phyloP scores from a whole-genome alignment of 1,140 invertebrate genomes.

The Leguminivora glycinivorella region DNA sequence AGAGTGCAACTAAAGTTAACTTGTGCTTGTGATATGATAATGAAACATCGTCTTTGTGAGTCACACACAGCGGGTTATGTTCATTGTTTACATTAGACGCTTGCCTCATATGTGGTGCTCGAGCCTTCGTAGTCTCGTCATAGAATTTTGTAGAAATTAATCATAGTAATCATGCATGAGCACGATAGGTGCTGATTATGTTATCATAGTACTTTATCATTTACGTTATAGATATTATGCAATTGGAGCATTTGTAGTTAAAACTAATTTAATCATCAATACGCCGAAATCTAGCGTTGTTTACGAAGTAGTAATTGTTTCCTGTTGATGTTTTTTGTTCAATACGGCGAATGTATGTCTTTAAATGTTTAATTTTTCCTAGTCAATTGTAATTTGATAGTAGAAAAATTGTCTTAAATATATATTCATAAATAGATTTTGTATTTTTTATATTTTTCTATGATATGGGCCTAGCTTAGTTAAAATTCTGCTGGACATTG shows the following conservation, averaged over 20 bases:
- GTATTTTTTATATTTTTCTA: too few species aligned
- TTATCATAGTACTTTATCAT: not conserved
- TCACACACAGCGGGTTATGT: conserved; percentile 70
- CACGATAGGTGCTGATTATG: conserved; percentile 17
- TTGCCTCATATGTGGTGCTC: conserved; percentile 49
- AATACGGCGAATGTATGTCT: too few species aligned
- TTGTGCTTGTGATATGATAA: conserved; percentile 71
- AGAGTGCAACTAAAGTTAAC: conserved; percentile 64
- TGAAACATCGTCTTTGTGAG: conserved; percentile 76
- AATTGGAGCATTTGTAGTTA: not conserved
- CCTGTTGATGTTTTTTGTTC: conserved; percentile 10
- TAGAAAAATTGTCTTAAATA: too few species aligned
- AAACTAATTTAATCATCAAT: conserved; percentile 15
- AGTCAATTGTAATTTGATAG: too few species aligned
- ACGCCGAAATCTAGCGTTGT: not conserved
- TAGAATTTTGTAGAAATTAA: conserved; percentile 50
- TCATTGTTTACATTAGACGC: conserved; percentile 70
- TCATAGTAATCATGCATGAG: conserved; percentile 45
- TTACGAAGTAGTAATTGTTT: not conserved
- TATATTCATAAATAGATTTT: too few species aligned
- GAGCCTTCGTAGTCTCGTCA: conserved; percentile 51
- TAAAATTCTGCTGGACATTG: too few species aligned
- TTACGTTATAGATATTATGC: conserved; percentile 13
- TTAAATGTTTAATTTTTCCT: too few species aligned
- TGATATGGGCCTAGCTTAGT: too few species aligned